Percentiles rank a stretch among this genome's conserved stretches.
Evolutionary conservation across 2,797 vertebrate genomes (phyloP).

Genomic region (Streptopelia turtur): DNA sequence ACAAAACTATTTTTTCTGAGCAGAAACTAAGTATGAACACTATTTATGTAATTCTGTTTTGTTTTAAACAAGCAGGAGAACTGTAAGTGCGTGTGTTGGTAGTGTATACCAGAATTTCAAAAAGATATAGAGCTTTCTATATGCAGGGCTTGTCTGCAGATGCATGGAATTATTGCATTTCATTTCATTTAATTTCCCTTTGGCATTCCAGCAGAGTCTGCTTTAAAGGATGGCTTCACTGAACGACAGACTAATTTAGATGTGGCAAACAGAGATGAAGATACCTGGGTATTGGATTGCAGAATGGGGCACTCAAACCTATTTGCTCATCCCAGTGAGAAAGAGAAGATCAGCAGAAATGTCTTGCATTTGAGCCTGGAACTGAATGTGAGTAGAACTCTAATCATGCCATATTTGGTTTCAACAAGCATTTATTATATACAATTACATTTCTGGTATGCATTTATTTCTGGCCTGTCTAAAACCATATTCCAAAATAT

Average conservation of each 20-base stretch:
- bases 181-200: neutral
- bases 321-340: constrained; percentile 64
- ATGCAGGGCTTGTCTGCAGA: neutral
- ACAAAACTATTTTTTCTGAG: neutral
- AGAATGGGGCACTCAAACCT: constrained; percentile 60
- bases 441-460: neutral
- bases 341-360: constrained; percentile 70
- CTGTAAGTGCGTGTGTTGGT: neutral
- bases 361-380: constrained; percentile 75
- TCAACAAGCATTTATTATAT: constrained; percentile 3
- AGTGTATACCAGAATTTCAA: neutral
- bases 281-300: constrained; percentile 69
- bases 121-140: neutral
- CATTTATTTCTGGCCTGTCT: neutral
- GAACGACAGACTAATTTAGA: constrained; percentile 66
- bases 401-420: neutral
- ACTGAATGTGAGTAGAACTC: constrained; percentile 76
- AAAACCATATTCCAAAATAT: neutral
- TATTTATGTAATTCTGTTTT: neutral
- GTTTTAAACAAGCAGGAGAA: neutral
- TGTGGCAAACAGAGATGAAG: constrained; percentile 66
- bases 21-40: neutral
- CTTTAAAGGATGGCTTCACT: constrained; percentile 68
- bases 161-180: neutral
- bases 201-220: constrained; percentile 64